Evolutionary conservation across 1,140 invertebrate genomes (phyloP).

Genomic region (Platyscapa corneri): DNA sequence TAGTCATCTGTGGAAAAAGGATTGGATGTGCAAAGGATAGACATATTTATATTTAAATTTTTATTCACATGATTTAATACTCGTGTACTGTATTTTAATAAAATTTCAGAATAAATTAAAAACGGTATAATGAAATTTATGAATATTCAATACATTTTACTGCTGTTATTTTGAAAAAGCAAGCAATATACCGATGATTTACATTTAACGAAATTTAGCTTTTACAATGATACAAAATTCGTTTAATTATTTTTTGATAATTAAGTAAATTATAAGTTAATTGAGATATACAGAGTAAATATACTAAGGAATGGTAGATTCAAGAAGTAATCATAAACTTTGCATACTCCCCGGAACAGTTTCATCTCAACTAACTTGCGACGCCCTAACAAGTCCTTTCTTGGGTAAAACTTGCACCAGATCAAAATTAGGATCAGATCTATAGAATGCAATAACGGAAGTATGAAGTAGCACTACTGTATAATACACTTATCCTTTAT

Average conservation of each 20-base stretch:
- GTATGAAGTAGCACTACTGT: neutral
- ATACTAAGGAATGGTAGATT: neutral
- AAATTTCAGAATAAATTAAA: neutral
- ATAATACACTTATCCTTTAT: neutral
- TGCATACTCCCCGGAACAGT: neutral
- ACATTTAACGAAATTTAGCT: too few species aligned
- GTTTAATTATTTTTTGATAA: too few species aligned
- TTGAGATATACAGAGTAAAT: conserved; percentile 16
- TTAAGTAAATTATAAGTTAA: neutral
- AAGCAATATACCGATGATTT: too few species aligned
- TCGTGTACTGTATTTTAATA: neutral
- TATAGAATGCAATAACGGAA: neutral
- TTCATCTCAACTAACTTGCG: conserved; percentile 21
- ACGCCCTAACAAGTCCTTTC: neutral
- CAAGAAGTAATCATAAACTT: conserved; percentile 39
- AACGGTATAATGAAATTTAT: neutral
- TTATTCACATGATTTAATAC: too few species aligned
- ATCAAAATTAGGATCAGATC: conserved; percentile 32
- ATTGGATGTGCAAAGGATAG: neutral
- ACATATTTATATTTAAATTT: neutral
- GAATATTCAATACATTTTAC: too few species aligned
- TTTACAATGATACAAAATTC: too few species aligned
- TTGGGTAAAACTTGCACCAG: neutral
- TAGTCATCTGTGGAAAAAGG: neutral
- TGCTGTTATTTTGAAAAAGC: too few species aligned